Conservation (phyloP, 2,888 invertebrate species). For the Ptychoptera contaminata region DNA sequence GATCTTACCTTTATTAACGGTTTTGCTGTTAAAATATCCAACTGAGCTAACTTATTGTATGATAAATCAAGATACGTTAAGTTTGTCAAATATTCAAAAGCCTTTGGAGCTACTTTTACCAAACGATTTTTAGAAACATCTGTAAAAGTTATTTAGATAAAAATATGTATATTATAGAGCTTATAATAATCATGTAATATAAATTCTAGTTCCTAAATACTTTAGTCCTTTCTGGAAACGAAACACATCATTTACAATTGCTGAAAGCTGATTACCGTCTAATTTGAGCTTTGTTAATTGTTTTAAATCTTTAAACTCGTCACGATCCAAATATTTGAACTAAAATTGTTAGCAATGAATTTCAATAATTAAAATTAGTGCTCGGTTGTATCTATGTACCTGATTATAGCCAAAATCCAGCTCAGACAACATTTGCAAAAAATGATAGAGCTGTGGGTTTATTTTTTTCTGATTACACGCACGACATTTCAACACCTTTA, state of each 20-base stretch:
- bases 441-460: constrained; percentile 64
- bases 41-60: constrained; percentile 54
- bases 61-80: constrained; percentile 56
- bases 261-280: constrained; percentile 64
- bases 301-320: constrained; percentile 54
- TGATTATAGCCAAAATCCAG: constrained; percentile 63
- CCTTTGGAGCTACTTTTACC: constrained; percentile 54
- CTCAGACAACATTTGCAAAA: constrained; percentile 53
- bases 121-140: constrained; percentile 56
- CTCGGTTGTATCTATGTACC: constrained; percentile 14
- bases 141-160: constrained; percentile 10
- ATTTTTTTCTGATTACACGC: constrained; percentile 54
- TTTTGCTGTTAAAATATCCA: constrained; percentile 40
- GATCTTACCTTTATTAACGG: constrained; percentile 36
- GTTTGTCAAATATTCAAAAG: constrained; percentile 55
- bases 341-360: constrained; percentile 9
- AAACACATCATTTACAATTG: constrained; percentile 57
- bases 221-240: constrained; percentile 28
- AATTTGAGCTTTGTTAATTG: constrained; percentile 45
- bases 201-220: constrained; percentile 23
- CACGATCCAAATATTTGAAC: constrained; percentile 56
- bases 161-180: constrained; percentile 5
- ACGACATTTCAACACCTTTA: constrained; percentile 55
- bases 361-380: too few relatives aligned
- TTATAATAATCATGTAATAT: constrained; percentile 1